Evolutionary conservation across 2,113 vertebrate species (phyloP).

Genomic region (Cichladusa arquata): DNA sequence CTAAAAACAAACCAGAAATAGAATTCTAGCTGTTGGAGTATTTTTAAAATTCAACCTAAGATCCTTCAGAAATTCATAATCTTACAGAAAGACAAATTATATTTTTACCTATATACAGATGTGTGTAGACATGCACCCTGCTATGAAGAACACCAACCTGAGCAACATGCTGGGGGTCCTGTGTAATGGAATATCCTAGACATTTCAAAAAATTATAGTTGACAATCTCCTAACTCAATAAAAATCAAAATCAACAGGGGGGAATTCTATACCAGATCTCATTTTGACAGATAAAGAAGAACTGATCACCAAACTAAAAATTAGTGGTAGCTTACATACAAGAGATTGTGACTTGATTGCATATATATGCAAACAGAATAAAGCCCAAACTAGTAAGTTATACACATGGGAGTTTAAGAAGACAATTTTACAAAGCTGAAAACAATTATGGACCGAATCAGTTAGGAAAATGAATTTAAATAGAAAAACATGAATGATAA

Average conservation of each 20-base stretch:
- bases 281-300: constrained; percentile 9
- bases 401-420: background rate
- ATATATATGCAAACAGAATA: background rate
- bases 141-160: background rate
- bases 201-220: background rate
- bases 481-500: constrained; percentile 32
- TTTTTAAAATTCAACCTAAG: background rate
- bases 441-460: constrained; percentile 22
- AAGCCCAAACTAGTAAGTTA: background rate
- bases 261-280: constrained; percentile 1
- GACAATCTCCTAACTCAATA: constrained; percentile 22
- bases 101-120: background rate
- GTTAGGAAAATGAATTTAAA: constrained; percentile 27
- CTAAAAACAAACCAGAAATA: background rate
- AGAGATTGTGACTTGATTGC: constrained; percentile 26
- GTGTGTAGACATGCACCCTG: background rate
- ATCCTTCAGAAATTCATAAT: background rate
- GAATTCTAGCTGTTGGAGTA: background rate
- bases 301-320: background rate
- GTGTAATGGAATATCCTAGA: background rate
- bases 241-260: background rate
- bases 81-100: background rate
- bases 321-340: background rate
- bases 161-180: background rate
- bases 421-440: constrained; percentile 31